These are phyloP conservation scores for Choreutis nemorana DNA, from an alignment of 2,888 invertebrate genomes.

Conservation along the genomic window DNA sequence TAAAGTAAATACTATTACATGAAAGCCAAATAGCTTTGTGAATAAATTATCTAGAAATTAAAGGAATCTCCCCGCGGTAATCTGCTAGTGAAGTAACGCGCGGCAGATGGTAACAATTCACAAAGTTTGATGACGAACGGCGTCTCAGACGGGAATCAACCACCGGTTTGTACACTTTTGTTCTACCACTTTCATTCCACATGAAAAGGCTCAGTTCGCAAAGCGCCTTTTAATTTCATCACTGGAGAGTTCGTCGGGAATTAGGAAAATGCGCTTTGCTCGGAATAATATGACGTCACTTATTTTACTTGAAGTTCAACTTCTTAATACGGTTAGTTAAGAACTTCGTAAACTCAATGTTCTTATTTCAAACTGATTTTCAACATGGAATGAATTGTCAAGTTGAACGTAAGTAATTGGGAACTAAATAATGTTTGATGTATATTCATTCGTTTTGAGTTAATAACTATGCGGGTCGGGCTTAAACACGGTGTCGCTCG, in stretches of 20 bases:
- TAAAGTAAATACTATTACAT: no score
- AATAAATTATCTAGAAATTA: no score
- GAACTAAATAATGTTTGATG: no score
- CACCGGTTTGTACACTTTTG: slow-evolving; percentile 48
- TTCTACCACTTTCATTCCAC: slow-evolving; percentile 37
- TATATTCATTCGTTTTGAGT: no score
- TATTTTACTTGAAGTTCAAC: slow-evolving; percentile 6
- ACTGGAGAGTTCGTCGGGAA: no score
- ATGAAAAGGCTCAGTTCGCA: slow-evolving; percentile 28
- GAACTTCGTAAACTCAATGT: slow-evolving; percentile 4
- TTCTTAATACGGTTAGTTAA: not conserved
- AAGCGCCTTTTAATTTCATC: slow-evolving; percentile 22
- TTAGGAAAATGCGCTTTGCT: no score
- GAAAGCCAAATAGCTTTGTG: no score
- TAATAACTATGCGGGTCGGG: no score
- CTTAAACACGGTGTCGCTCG: slow-evolving; percentile 49
- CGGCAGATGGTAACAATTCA: slow-evolving; percentile 62
- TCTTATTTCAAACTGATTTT: no score
- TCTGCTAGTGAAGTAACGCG: slow-evolving; percentile 54
- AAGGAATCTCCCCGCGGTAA: slow-evolving; percentile 60
- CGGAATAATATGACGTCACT: no score
- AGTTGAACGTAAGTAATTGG: no score
- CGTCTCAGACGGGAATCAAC: slow-evolving; percentile 31
- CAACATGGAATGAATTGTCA: no score
- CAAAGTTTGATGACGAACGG: slow-evolving; percentile 60